Base-by-base conservation (phyloP, 2,888 invertebrate species). In the Volucella zonaria region DNA sequence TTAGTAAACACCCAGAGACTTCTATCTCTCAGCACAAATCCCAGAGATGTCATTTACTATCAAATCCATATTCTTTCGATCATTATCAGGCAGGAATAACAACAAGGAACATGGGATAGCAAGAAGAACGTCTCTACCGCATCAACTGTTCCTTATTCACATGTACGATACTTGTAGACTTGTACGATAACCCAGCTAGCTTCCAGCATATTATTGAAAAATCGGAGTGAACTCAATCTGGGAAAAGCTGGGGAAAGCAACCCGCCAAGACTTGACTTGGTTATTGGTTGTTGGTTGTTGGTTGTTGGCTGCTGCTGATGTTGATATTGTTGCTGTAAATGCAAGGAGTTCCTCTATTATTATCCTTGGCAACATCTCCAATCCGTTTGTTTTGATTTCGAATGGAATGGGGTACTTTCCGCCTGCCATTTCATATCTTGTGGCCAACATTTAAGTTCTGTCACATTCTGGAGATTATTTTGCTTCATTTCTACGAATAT, bases 51-150 rank as follows among this genome's bases (percentile, higher is more conserved):
- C 74, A 73, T 81, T 58, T 68, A 52, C 81, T 68, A 77, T 73
- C 68, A 77, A 81, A 81, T 85, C 81, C 76, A 85, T 81, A 85
- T 81, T 81, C 80, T 64, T 77, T 77, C 73, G 85, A 81, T 85
- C 71, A 85, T 81, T 81, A 81, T 85, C 80, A 43, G 61, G 47
- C 49, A 62, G 78, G 59, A 79, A 78, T 78, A 64, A 38, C 70
- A 78, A 70, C 15, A 45, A 66, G 56, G 23, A 58, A 42, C 3
- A 52, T 12, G 10, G 38, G 40, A 1, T 15, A 4, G 15, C 49
- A 52, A 31, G 58, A 6, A 31, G 31, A 23, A 61, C 42, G 68
- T 70, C 70, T 45, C 59, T 64, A 49, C 15, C 62, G 49, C 49
- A 62, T 74, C 42, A 10, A 14, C n/a, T 56, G 15, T 15, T 47